Conservation (phyloP, 2,797 vertebrate genomes). For the Centroberyx gerrardi region DNA sequence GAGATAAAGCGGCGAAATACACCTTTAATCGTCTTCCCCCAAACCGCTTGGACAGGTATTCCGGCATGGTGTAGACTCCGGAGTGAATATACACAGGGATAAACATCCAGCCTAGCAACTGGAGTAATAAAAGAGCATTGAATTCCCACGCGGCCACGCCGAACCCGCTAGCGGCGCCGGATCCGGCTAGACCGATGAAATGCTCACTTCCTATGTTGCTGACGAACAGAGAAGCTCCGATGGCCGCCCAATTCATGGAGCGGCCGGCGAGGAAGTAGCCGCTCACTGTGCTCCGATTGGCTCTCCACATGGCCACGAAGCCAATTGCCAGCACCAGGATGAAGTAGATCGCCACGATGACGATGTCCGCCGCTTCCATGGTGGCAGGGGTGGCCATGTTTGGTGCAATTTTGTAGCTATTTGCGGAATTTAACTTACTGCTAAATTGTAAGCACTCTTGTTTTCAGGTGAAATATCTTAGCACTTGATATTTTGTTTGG, state of each 20-base stretch:
- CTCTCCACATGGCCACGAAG: slow-evolving; percentile 94
- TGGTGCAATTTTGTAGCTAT: background rate
- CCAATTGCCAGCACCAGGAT: slow-evolving; percentile 92
- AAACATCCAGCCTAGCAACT: slow-evolving; percentile 96
- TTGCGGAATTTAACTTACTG: background rate
- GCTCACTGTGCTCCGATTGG: slow-evolving; percentile 93
- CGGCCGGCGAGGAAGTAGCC: slow-evolving; percentile 97
- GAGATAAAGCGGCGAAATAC: slow-evolving; percentile 92
- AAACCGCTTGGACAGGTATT: slow-evolving; percentile 95
- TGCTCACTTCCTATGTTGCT: slow-evolving; percentile 99
- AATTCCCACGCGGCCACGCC: slow-evolving; percentile 96
- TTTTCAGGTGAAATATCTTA: background rate
- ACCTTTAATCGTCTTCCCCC: slow-evolving; percentile 94
- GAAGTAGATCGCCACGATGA: slow-evolving; percentile 93
- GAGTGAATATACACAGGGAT: slow-evolving; percentile 95
- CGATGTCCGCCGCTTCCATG: slow-evolving; percentile 93
- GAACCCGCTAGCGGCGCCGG: slow-evolving; percentile 93
- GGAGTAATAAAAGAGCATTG: slow-evolving; percentile 93
- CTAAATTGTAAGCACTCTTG: background rate
- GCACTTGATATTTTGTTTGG: too few relatives aligned
- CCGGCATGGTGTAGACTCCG: slow-evolving; percentile 96
- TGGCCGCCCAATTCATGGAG: slow-evolving; percentile 93
- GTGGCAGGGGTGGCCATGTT: slow-evolving; percentile 31
- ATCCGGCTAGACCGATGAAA: slow-evolving; percentile 97
- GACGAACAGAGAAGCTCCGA: slow-evolving; percentile 96